Conservation (phyloP, 2,113 vertebrate genomes). For the Aramus guarauna region DNA sequence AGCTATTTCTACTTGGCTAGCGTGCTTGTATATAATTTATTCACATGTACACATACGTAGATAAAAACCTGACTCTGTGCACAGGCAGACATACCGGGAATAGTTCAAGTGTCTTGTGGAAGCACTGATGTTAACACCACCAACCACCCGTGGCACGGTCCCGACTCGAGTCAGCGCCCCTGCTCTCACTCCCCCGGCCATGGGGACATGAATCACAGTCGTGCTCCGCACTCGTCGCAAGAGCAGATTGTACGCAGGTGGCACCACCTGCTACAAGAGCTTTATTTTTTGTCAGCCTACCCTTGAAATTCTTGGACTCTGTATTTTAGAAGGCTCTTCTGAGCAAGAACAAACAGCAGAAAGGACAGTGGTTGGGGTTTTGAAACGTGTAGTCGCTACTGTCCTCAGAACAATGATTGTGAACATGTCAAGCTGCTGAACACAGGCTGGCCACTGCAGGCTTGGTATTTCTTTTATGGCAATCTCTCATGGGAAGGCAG, state of each 20-base stretch:
- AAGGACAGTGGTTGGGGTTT: neutral
- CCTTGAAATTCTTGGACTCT: neutral
- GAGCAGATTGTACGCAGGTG: neutral
- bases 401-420: neutral
- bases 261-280: neutral
- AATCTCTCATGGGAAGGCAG: neutral
- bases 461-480: neutral
- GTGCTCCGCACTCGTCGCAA: fast-evolving
- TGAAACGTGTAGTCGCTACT: neutral
- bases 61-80: neutral
- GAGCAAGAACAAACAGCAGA: neutral
- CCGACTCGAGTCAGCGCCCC: fast-evolving
- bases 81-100: neutral
- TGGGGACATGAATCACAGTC: neutral
- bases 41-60: neutral
- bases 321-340: neutral
- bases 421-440: neutral
- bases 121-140: neutral
- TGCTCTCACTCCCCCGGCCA: neutral
- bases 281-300: neutral
- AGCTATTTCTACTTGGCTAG: neutral
- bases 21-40: neutral
- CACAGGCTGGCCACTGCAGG: neutral
- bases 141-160: fast-evolving
- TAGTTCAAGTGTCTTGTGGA: neutral